These are phyloP conservation scores for Coenobita brevimanus DNA, from an alignment of 1,140 invertebrate species.

Conservation along the genomic window DNA sequence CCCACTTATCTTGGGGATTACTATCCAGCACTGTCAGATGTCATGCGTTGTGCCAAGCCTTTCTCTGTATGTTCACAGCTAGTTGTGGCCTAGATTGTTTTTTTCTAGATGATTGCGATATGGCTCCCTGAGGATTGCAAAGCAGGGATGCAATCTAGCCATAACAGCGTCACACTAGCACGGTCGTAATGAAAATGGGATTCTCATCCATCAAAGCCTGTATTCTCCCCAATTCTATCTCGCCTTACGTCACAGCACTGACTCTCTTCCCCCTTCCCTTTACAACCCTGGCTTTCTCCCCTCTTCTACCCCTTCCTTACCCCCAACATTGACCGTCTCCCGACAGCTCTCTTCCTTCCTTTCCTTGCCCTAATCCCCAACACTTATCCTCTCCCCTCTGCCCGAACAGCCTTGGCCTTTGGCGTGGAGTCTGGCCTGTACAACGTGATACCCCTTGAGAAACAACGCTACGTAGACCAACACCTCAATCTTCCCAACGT, in stretches of 20 bases:
- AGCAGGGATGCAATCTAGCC: too few relatives aligned
- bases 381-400: not conserved
- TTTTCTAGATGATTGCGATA: too few relatives aligned
- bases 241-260: not conserved
- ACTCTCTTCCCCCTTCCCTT: not conserved
- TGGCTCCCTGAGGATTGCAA: too few relatives aligned
- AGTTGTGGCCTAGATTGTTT: too few relatives aligned
- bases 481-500: not conserved
- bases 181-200: too few relatives aligned
- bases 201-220: too few relatives aligned
- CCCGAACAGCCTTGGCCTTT: conserved; percentile 3
- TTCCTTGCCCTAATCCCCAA: not conserved
- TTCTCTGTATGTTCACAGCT: too few relatives aligned
- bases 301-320: not conserved
- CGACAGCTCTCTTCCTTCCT: not conserved
- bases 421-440: not conserved
- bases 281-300: not conserved
- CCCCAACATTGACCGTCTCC: too few relatives aligned
- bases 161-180: too few relatives aligned
- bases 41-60: too few relatives aligned
- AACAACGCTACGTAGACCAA: not conserved
- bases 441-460: not conserved
- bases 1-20: too few relatives aligned
- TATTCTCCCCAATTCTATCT: not conserved
- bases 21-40: too few relatives aligned